A percentile compares a stretch with the other conserved stretches of the same genome.
Conservation (phyloP, 2,797 vertebrate species). For the Tolypeutes matacus region DNA sequence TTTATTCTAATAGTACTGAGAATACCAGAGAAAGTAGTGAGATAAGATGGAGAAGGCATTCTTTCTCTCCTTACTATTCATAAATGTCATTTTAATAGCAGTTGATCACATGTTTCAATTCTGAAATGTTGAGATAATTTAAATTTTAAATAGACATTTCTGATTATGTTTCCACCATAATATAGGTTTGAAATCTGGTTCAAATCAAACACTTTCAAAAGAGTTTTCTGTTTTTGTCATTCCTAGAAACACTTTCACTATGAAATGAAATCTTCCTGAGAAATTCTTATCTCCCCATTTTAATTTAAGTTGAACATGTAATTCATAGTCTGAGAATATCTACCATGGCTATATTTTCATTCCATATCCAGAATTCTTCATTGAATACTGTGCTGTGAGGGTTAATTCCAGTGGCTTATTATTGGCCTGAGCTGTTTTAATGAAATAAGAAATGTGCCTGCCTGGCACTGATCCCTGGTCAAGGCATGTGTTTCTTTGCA, state of each 20-base stretch:
- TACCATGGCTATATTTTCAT: neutral
- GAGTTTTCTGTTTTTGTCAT: slow-evolving; percentile 18
- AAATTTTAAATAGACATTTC: slow-evolving; percentile 13
- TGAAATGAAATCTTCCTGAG: neutral
- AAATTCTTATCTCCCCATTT: slow-evolving; percentile 15
- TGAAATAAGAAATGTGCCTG: slow-evolving; percentile 15
- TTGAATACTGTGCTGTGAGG: neutral
- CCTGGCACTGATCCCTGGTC: neutral
- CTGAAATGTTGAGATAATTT: slow-evolving; percentile 50
- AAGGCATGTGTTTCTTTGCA: neutral
- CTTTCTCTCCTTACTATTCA: neutral
- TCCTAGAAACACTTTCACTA: neutral
- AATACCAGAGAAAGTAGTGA: neutral
- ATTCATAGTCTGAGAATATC: neutral
- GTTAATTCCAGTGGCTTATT: neutral
- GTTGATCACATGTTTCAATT: slow-evolving; percentile 11
- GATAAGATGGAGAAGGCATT: neutral
- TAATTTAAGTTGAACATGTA: slow-evolving; percentile 51
- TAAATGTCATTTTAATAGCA: slow-evolving; percentile 29
- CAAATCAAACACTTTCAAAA: slow-evolving; percentile 4
- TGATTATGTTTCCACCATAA: neutral
- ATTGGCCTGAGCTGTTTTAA: neutral
- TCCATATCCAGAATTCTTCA: neutral
- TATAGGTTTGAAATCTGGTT: slow-evolving; percentile 3
- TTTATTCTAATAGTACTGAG: slow-evolving; percentile 21